Base-by-base conservation (phyloP, 1,140 invertebrate genomes). In the Diorhabda carinulata region DNA sequence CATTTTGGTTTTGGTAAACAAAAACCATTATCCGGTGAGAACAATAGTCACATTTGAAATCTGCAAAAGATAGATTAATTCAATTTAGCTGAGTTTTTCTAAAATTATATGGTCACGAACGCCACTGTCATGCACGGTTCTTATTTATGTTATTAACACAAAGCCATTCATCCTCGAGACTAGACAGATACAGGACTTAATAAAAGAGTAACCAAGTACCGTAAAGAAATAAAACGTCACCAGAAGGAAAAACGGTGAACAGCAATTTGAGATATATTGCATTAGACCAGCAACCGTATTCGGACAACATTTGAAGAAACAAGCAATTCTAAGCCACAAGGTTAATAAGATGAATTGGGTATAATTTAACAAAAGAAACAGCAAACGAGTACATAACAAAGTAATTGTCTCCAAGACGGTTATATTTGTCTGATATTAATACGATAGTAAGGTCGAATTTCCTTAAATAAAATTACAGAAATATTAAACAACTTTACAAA, bases 131-230 rank as follows among this genome's bases (percentile, higher is more conserved):
- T 60, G 45, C 61, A 52, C 61, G 8, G 43, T 45, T 63, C 45
- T 63, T 63, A 5, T 44, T 63, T 63, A 73, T 81, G 79, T 62
- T 81, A 77, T 78, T 77, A 78, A 70, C 79, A 77, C 69, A 74
- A 76, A 44, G 79, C 69, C 73, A 81, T 80, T 72, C 58, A 69
- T 72, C 61, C 65, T 70, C 67, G 47, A 67, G 59, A 43, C 43
- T 72, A 68, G 69, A 74, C 69, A 73, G 73, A 72, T 72, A 70
- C 71, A 72, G 63, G 66, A 65, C 67, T 72, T 72, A 72, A 72
- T 72, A 72, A 72, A 72, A 72, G 71, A 70, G 71, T 70, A 70
- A 67, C 62, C 71, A 72, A 68, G 64, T 60, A 72, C 71, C 71
- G 68, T 72, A 72, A 72, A 72, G 62, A 57, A 72, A 72, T 72